phyloP scores from a whole-genome alignment of 2,113 vertebrate species.

The Ophthalmolycus amberensis region DNA sequence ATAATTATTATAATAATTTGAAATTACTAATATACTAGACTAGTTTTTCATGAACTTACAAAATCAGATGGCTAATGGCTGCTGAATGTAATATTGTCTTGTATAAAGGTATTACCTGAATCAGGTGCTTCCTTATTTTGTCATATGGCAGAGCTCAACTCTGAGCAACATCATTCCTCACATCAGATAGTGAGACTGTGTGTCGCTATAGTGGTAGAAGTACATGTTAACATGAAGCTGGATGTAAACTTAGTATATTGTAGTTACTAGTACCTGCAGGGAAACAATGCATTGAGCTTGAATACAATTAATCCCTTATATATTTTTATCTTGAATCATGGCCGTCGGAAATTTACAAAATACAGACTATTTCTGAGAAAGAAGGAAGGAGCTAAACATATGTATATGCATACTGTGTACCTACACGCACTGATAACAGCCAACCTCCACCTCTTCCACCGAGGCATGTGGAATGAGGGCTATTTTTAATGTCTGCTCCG shows the following conservation, averaged over 20 bases:
- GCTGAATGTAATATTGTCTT: conserved; percentile 7
- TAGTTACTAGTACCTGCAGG: conserved; percentile 9
- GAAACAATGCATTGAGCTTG: conserved; percentile 2
- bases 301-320: conserved; percentile 4
- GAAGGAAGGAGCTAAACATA: conserved; percentile 1
- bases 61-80: conserved; percentile 10
- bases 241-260: not conserved
- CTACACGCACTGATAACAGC: conserved; percentile 57
- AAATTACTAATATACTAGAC: not conserved
- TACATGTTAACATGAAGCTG: not conserved
- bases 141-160: conserved; percentile 33
- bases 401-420: conserved; percentile 31
- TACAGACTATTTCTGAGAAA: not conserved
- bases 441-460: conserved; percentile 34
- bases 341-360: not conserved
- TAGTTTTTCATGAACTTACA: conserved; percentile 13
- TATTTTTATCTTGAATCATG: not conserved
- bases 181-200: conserved; percentile 11
- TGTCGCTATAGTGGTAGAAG: not conserved
- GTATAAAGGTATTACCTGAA: conserved; percentile 2
- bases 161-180: conserved; percentile 23
- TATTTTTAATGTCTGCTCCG: conserved; percentile 86
- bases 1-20: not conserved
- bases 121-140: conserved; percentile 28
- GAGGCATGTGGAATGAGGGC: conserved; percentile 77